These are phyloP conservation scores for Achroia grisella DNA, from an alignment of 1,140 invertebrate genomes.

Conservation along the genomic window DNA sequence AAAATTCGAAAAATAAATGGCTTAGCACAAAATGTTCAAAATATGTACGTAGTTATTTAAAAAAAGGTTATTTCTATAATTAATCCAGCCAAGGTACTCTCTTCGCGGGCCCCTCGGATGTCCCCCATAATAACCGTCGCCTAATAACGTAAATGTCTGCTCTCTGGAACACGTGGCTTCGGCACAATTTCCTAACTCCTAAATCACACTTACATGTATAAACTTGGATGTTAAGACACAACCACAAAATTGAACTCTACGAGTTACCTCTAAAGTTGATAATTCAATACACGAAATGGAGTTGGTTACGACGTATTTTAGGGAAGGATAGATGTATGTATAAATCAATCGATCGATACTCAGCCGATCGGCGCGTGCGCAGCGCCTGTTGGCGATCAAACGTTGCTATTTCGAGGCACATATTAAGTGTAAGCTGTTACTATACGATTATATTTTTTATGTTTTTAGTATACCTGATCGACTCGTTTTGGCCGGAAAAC, in stretches of 20 bases:
- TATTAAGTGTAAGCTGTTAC: constrained; percentile 28
- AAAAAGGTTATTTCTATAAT: no score
- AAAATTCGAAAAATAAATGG: no score
- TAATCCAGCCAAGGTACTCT: no score
- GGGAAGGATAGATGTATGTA: constrained; percentile 28
- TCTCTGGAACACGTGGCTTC: constrained; percentile 7
- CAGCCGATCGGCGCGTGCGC: constrained; percentile 41
- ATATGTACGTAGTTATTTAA: no score
- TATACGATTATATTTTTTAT: constrained; percentile 8
- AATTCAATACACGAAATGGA: constrained; percentile 10
- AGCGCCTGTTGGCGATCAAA: constrained; percentile 59
- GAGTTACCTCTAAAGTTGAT: background rate
- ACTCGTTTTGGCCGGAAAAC: no score
- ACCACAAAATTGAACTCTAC: background rate
- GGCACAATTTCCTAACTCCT: constrained; percentile 6
- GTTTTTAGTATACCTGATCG: no score
- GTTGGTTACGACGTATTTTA: constrained; percentile 4
- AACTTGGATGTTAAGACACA: background rate
- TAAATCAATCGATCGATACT: constrained; percentile 66
- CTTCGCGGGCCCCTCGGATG: no score
- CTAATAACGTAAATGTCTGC: constrained; percentile 11
- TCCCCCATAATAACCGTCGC: background rate
- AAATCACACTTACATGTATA: constrained; percentile 7
- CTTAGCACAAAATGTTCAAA: no score
- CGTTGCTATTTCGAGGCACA: constrained; percentile 42